Evolutionary conservation across 2,113 vertebrate genomes (phyloP).

Genomic region (Hassar affinis): DNA sequence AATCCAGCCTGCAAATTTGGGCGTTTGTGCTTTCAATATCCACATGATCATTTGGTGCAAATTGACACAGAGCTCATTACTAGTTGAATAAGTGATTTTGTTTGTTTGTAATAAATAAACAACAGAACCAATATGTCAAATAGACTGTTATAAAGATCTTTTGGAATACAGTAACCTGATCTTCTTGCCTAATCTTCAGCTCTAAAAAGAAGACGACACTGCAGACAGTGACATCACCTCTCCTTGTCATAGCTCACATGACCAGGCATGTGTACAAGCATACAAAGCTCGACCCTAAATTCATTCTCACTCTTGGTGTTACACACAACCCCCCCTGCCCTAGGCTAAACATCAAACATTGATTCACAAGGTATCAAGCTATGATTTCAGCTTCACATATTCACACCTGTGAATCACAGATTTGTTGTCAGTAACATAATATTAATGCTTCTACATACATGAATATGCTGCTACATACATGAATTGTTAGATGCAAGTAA

Average conservation of each 20-base stretch:
- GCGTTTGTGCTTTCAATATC: background rate
- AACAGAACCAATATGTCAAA: constrained; percentile 13
- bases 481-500: background rate
- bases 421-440: background rate
- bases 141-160: background rate
- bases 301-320: constrained; percentile 20
- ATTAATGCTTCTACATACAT: background rate
- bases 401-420: background rate
- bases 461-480: background rate
- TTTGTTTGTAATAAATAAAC: too few species aligned
- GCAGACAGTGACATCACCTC: constrained; percentile 21
- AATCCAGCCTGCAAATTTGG: constrained; percentile 24
- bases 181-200: background rate
- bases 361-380: background rate
- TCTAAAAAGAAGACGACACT: background rate
- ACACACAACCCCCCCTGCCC: background rate
- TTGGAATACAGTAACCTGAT: background rate
- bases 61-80: constrained; percentile 1
- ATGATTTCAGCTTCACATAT: background rate
- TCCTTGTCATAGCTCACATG: constrained; percentile 14
- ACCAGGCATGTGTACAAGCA: constrained; percentile 30
- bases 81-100: background rate
- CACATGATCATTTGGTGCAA: background rate
- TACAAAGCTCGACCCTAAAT: constrained; percentile 2
- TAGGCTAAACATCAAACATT: background rate